phyloP scores from a whole-genome alignment of 2,797 vertebrate genomes.

The Distichodus sexfasciatus region DNA sequence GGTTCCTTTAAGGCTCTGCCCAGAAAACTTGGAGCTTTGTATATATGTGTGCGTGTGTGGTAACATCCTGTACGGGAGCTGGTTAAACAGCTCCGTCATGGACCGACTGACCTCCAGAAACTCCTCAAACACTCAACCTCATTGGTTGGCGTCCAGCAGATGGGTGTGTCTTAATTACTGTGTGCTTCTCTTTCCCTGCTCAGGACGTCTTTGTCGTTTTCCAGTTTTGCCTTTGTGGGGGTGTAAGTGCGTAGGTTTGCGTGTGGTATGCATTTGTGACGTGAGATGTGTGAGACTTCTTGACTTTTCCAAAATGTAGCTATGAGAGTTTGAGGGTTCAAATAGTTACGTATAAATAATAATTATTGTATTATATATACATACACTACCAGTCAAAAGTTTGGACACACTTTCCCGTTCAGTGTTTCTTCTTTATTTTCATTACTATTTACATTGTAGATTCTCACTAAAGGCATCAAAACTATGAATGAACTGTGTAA shows the following conservation, averaged over 20 bases:
- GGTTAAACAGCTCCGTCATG: conserved; percentile 41
- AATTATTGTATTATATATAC: too few relatives aligned
- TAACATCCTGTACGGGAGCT: conserved; percentile 42
- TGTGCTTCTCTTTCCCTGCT: neutral
- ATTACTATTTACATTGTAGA: too few relatives aligned
- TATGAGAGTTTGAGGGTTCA: too few relatives aligned
- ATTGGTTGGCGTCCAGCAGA: conserved; percentile 46
- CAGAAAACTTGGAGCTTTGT: neutral
- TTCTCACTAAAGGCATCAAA: too few relatives aligned
- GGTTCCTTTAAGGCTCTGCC: neutral
- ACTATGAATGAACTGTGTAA: too few relatives aligned
- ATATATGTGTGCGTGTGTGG: conserved; percentile 7
- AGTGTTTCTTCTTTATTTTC: too few relatives aligned
- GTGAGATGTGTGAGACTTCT: neutral
- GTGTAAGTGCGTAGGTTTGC: neutral
- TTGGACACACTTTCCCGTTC: too few relatives aligned
- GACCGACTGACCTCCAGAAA: conserved; percentile 56
- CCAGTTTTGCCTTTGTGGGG: neutral
- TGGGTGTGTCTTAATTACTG: conserved; percentile 14
- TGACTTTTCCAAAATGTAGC: too few relatives aligned
- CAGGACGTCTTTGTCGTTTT: neutral
- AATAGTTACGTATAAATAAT: too few relatives aligned
- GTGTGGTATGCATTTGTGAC: too few relatives aligned
- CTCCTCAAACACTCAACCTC: neutral
- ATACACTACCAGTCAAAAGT: too few relatives aligned